Evolutionary conservation across 2,797 vertebrate genomes (phyloP), one percentile per base, ranked within the genome.

Genomic region (Rallus crepitans): DNA sequence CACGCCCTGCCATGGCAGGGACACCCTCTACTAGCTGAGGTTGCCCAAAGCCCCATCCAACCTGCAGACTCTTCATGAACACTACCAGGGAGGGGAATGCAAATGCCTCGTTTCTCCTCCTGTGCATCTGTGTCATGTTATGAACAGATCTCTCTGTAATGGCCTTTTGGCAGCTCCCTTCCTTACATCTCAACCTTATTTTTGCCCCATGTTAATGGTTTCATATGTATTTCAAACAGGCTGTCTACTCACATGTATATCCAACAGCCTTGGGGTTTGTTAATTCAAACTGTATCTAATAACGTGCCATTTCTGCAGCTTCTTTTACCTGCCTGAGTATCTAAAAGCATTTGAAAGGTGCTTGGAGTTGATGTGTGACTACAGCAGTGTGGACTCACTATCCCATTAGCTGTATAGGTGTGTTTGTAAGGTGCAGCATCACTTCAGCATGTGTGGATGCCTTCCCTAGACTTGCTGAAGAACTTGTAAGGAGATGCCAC

Each of bases 161-260:
- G 21, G 35, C 65, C 7, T 4, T 65, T 65, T 84, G 56, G 6
- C n/a, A 92, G 40, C 52, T 71, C 37, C 35, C 56, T 76, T 63
- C 66, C 79, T 71, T 57, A 82, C 33, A 83, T 93, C 39, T 33
- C 50, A 75, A 20, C 15, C 40, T 53, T 76, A 15, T n/a, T 92
- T 93, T 89, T 88, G 6, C 39, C 23, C 64, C 0, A 0, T 17
- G 23, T 42, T 28, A 12, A 8, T 84, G 37, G 15, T 21, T 87
- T 64, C 72, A 6, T 53, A 8, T 25, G 4, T 33, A 15, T 79
- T 59, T 82, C 75, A 40, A 45, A 45, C 31, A 88, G n/a, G 19
- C 27, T 81, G 23, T 33, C 48, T 70, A 65, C 39, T 68, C 57
- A 24, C 14, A 15, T 15, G 15, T 40, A 8, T 47, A 37, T 47